phyloP scores from a whole-genome alignment of 2,888 invertebrate species.

The Boloria selene region DNA sequence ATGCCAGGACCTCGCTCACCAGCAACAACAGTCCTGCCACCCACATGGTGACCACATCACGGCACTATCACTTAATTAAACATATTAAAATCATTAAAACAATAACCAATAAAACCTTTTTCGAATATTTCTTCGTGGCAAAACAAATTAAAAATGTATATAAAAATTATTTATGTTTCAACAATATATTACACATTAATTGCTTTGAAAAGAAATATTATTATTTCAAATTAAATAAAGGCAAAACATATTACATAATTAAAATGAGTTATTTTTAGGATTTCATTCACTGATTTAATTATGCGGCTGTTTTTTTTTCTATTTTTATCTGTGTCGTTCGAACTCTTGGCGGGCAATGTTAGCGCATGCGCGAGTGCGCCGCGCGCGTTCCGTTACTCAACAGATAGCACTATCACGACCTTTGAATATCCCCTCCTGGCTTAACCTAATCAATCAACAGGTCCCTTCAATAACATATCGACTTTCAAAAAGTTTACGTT shows the following conservation, averaged over 20 bases:
- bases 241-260: no score
- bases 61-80: conserved; percentile 42
- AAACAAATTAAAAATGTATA: neutral
- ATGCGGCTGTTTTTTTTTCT: conserved; percentile 27
- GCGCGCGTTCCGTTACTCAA: conserved; percentile 71
- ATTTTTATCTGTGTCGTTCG: conserved; percentile 54
- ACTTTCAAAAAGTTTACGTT: conserved; percentile 27
- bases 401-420: conserved; percentile 47
- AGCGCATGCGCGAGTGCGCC: conserved; percentile 65
- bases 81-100: conserved; percentile 8
- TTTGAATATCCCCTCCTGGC: conserved; percentile 39
- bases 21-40: conserved; percentile 63
- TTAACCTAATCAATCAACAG: conserved; percentile 38
- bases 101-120: no score
- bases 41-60: conserved; percentile 73
- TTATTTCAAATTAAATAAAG: no score
- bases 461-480: conserved; percentile 5
- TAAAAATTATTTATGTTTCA: neutral
- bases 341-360: conserved; percentile 73
- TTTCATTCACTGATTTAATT: conserved; percentile 2
- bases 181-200: no score
- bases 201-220: no score
- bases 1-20: conserved; percentile 58
- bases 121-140: neutral
- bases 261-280: no score